Evolutionary conservation across 2,113 vertebrate genomes (phyloP), one percentile per base, ranked within the genome.

Genomic region (Catagonus wagneri): DNA sequence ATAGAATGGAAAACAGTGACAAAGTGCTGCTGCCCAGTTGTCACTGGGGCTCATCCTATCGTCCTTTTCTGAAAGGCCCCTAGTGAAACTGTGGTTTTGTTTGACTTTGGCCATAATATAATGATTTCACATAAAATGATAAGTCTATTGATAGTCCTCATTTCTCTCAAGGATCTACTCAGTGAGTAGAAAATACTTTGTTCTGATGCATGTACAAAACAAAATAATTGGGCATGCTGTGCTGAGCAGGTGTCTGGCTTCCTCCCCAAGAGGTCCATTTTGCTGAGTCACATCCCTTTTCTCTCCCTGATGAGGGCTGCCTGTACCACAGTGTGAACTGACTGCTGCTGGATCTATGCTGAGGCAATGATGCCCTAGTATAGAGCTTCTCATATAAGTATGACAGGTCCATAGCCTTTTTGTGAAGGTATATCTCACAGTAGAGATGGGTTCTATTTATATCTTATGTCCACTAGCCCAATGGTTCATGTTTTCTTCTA

Each of bases 11-110:
- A 17, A 84, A 17, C 3, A 25, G 20, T 20, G 23, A 32, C 0
- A 17, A 17, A n/a, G 2, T n/a, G 2, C 0, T 1, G 16, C 1
- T 39, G 7, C 23, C 14, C 29, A 8, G 2, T 68, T 29, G 12
- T 61, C 34, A 34, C 20, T 25, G 50, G 34, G 2, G 10, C 4
- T 88, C 9, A 11, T 54, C 20, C 36, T 34, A 23, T 29, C 68
- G 32, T 6, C n/a, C 7, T 52, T 84, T 65, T 34, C 44, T 34
- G 29, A 75, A 20, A 10, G 14, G 25, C 11, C 1, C 1, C 34
- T 25, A 3, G 19, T 7, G 36, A 85, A 85, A n/a, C 4, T 1
- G 29, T 89, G 15, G 2, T 66, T 91, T 89, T 50, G 34, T 68
- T 44, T 83, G 19, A 44, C n/a, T 78, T 75, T 36, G 60, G 25